A percentile compares a stretch with the other conserved stretches of the same genome.
These are phyloP conservation scores for Mimas tiliae DNA, from an alignment of 2,888 invertebrate species.

Conservation along the genomic window DNA sequence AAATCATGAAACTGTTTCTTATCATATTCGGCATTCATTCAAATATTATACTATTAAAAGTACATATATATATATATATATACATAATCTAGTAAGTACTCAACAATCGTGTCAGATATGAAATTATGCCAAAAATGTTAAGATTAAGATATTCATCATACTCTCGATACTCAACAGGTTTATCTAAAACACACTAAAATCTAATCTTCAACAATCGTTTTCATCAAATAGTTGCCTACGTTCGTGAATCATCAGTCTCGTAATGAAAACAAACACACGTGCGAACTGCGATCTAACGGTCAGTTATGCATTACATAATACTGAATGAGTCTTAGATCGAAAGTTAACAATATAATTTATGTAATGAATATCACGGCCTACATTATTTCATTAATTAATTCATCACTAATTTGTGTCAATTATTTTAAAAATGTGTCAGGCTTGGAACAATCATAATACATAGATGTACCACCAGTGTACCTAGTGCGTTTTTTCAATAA, in stretches of 20 bases:
- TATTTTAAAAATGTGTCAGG: background rate
- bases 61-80: too few species aligned
- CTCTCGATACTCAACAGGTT: background rate
- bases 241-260: constrained; percentile 3
- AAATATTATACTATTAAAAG: too few species aligned
- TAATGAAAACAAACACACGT: constrained; percentile 16
- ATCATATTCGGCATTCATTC: too few species aligned
- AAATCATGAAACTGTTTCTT: too few species aligned
- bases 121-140: background rate
- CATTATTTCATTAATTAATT: background rate
- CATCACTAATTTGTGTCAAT: background rate
- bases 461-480: too few species aligned
- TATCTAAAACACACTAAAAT: background rate
- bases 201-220: background rate
- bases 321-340: background rate
- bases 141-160: too few species aligned
- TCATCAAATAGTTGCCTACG: too few species aligned
- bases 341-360: background rate
- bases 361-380: constrained; percentile 1
- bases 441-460: background rate
- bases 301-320: constrained; percentile 13
- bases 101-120: background rate
- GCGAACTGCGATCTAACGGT: constrained; percentile 1
- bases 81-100: too few species aligned
- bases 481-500: too few species aligned